These are phyloP conservation scores for Macaca mulatta DNA, from an alignment of 2,113 vertebrate genomes.

Conservation along the genomic window DNA sequence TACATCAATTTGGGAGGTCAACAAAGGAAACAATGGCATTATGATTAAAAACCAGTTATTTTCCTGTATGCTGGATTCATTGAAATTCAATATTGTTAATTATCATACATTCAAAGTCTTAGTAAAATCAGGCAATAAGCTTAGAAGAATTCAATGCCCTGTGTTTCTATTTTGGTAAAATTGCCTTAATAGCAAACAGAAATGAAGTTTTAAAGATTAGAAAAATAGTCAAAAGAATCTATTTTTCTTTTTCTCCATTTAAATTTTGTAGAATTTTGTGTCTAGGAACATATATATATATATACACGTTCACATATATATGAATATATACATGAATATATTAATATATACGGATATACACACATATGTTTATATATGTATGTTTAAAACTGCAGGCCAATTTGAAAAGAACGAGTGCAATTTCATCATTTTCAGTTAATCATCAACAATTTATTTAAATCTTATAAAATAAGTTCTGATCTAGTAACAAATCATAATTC, in stretches of 20 bases:
- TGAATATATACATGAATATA: background rate
- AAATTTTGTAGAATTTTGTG: background rate
- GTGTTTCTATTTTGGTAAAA: background rate
- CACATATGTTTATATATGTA: background rate
- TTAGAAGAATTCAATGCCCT: background rate
- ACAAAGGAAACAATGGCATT: background rate
- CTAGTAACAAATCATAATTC: background rate
- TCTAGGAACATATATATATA: background rate
- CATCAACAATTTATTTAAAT: background rate
- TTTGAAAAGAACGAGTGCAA: background rate
- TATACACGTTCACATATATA: background rate
- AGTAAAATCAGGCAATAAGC: constrained; percentile 1
- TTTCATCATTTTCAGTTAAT: background rate
- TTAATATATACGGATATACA: too few relatives aligned
- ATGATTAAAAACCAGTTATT: constrained; percentile 23
- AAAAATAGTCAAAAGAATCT: background rate
- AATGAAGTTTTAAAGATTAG: constrained; percentile 20
- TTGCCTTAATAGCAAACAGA: constrained; percentile 29
- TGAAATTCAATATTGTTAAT: constrained; percentile 48
- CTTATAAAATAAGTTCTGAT: background rate
- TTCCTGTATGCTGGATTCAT: background rate
- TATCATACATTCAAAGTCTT: background rate
- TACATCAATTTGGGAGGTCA: background rate
- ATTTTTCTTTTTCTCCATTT: background rate
- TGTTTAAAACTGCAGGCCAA: background rate